These are phyloP conservation scores for Noctua comes DNA, from an alignment of 2,888 invertebrate species.

Conservation along the genomic window DNA sequence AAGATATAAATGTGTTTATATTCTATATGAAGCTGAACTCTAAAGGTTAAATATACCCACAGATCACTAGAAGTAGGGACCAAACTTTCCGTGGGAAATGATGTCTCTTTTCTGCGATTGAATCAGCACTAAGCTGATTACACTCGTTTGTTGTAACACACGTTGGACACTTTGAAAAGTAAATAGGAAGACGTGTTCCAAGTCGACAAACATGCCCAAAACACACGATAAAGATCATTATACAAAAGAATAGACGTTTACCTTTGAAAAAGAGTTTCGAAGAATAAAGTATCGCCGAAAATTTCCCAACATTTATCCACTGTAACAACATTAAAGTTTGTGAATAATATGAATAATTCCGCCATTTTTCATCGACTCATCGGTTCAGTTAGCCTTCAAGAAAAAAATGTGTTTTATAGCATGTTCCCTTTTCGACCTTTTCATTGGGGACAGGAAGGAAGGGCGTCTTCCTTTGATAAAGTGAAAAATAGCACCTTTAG, in stretches of 20 bases:
- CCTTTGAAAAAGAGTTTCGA: constrained; percentile 20
- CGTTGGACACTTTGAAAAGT: neutral
- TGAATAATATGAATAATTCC: constrained; percentile 69
- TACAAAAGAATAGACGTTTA: constrained; percentile 9
- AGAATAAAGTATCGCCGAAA: constrained; percentile 33
- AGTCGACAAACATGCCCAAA: neutral
- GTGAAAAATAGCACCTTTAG: constrained; percentile 86
- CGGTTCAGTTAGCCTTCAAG: constrained; percentile 74
- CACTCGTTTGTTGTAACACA: neutral
- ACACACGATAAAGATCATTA: constrained; percentile 1
- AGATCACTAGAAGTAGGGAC: neutral
- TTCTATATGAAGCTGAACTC: neutral
- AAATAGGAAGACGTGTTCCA: neutral
- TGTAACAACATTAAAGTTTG: constrained; percentile 60
- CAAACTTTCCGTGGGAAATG: neutral
- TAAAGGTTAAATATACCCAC: neutral
- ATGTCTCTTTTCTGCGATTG: neutral
- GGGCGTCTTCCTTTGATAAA: constrained; percentile 87
- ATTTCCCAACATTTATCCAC: constrained; percentile 49
- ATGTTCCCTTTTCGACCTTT: constrained; percentile 84
- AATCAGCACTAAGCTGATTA: neutral
- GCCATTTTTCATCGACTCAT: constrained; percentile 71
- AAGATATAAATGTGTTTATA: neutral
- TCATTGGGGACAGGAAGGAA: constrained; percentile 84
- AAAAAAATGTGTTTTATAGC: constrained; percentile 82